Percentiles rank a stretch among this genome's conserved stretches.
phyloP scores from a whole-genome alignment of 2,797 vertebrate genomes.

The Danio kyathit region DNA sequence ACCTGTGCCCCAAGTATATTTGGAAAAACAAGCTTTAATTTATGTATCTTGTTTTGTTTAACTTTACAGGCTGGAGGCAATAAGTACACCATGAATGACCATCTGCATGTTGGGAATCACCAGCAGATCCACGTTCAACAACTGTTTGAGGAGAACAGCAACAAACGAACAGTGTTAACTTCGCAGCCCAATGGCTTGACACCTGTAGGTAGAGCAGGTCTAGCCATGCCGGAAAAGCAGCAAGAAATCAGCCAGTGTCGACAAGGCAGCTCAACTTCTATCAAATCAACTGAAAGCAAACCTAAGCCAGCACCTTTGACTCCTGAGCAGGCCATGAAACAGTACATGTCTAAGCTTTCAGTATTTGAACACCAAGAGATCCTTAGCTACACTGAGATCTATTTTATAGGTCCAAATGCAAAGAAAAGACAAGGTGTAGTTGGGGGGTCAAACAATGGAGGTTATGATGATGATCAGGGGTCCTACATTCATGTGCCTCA shows the following conservation, averaged over 20 bases:
- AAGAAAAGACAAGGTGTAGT: conserved; percentile 94
- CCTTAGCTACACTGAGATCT: conserved; percentile 92
- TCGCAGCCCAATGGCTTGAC: conserved; percentile 95
- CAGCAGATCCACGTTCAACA: conserved; percentile 91
- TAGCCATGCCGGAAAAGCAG: conserved; percentile 87
- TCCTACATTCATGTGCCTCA: conserved; percentile 98
- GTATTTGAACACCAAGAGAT: conserved; percentile 96
- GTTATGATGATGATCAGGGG: conserved; percentile 97
- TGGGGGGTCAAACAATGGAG: conserved; percentile 93
- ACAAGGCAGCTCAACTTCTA: conserved; percentile 89
- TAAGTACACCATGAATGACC: conserved; percentile 93
- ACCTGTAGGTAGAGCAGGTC: conserved; percentile 81
- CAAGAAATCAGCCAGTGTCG: conserved; percentile 83
- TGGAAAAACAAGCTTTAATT: conserved; percentile 18
- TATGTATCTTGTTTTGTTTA: conserved; percentile 45
- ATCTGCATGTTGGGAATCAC: conserved; percentile 85
- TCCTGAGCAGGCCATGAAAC: conserved; percentile 97
- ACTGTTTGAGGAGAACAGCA: conserved; percentile 95
- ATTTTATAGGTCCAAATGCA: conserved; percentile 92
- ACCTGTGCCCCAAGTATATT: conserved; percentile 11
- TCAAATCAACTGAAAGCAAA: conserved; percentile 90
- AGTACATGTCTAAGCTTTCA: conserved; percentile 95
- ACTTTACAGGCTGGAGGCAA: conserved; percentile 84
- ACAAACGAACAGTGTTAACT: conserved; percentile 91
- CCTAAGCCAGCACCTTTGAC: conserved; percentile 82